Evolutionary conservation across 2,113 vertebrate species (phyloP).

Genomic region (Salminus brasiliensis): DNA sequence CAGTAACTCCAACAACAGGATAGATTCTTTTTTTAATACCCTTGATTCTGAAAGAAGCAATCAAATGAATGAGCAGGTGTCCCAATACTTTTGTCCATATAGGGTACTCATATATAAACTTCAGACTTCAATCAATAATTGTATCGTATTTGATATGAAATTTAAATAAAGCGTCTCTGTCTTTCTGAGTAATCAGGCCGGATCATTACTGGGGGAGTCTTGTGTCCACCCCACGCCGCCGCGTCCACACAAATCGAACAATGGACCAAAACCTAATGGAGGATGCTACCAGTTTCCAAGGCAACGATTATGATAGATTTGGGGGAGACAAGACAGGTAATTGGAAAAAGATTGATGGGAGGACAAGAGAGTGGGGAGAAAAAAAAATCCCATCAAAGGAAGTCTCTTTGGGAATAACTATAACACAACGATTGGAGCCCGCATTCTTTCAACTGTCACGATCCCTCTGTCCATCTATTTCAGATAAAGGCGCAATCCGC

Average conservation of each 20-base stretch:
- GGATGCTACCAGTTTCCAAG: conserved; percentile 77
- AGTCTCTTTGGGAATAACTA: conserved; percentile 75
- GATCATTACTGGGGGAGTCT: conserved; percentile 28
- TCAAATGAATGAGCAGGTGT: no score
- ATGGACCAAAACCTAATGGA: conserved; percentile 71
- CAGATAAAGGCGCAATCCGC: conserved; percentile 44
- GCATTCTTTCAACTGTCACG: conserved; percentile 39
- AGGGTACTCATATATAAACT: no score
- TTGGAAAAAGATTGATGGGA: conserved; percentile 84
- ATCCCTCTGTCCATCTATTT: conserved; percentile 36
- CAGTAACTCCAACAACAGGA: no score
- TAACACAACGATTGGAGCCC: conserved; percentile 72
- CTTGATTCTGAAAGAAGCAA: no score
- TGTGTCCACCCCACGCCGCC: conserved; percentile 30
- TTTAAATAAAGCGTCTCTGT: conserved; percentile 36
- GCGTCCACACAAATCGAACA: conserved; percentile 64
- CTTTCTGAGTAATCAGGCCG: conserved; percentile 3
- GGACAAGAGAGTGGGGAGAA: conserved; percentile 66
- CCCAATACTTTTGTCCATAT: no score
- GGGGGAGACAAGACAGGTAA: conserved; percentile 79
- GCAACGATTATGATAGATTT: conserved; percentile 83
- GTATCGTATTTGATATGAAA: conserved; percentile 1
- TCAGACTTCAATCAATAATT: no score
- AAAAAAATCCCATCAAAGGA: conserved; percentile 69
- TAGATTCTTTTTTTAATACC: no score